Evolutionary conservation across 2,888 invertebrate genomes (phyloP), one percentile per base, ranked within the genome.

Genomic region (Pyrrhosoma nymphula): DNA sequence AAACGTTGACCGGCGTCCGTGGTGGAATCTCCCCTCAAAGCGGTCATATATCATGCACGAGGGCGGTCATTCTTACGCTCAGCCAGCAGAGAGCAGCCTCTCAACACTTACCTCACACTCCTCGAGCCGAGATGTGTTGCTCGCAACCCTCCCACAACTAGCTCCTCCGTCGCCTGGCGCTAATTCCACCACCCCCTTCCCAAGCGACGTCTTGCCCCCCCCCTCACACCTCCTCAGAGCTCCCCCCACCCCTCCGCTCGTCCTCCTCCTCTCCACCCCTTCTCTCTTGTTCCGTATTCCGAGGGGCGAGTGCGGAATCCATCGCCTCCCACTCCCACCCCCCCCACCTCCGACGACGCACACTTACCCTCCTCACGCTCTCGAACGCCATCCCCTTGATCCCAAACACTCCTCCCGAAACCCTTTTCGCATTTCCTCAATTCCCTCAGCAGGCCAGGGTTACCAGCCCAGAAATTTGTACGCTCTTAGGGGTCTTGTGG

Each of bases 391-490:
- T 60, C 20, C 60, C 60, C 60, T 60, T 14, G 60, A 60, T 60
- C 60, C 60, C 60, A 60, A 60, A 60, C 60, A 3, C 60, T 60
- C 60, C 60, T 23, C 69, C 69, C 69, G 69, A 69, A 69, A 69
- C 69, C 69, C 69, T 69, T 69, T 69, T 69, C 69, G 69, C 69
- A 69, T 26, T n/a, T 69, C 69, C 69, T n/a, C 69, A 69, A 69
- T 69, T 69, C 69, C 69, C 69, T 69, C 26, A 69, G 26, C 69
- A 26, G 10, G 69, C 69, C 26, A 69, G n/a, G 69, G 69, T 23
- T 69, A 26, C 69, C 69, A 2, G 12, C 69, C 26, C 26, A 69
- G 69, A 20, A 16, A 69, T 69, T 69, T 69, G 23, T 26, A 26
- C 18, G 26, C 69, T 26, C 23, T 1, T 0, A 60, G 60, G 60